Evolutionary conservation across 37 sponge, comb jelly and placozoan genomes (phyloP).

Genomic region (Halichondria panicea): DNA sequence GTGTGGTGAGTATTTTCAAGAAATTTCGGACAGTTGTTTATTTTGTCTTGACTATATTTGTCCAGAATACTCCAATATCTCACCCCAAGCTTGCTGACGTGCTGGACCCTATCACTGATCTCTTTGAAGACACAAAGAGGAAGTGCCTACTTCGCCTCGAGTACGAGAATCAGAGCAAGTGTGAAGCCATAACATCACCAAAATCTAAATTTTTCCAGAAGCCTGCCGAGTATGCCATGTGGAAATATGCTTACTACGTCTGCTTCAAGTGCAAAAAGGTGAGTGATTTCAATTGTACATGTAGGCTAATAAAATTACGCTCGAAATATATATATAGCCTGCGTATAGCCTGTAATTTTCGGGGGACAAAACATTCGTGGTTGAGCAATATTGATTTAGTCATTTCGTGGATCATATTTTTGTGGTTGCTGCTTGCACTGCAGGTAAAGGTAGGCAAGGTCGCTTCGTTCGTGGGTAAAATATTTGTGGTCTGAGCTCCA

Average conservation of each 20-base stretch:
- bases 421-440: too few relatives aligned
- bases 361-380: too few relatives aligned
- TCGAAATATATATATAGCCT: too few relatives aligned
- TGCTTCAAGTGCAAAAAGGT: conserved; percentile 98
- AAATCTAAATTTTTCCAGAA: conserved; percentile 89
- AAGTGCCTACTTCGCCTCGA: conserved; percentile 92
- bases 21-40: background rate
- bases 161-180: conserved; percentile 89
- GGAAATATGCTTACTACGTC: conserved; percentile 95
- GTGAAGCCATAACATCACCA: conserved; percentile 81
- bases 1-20: conserved; percentile 60
- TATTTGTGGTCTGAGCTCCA: too few relatives aligned
- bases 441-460: too few relatives aligned
- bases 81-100: conserved; percentile 77
- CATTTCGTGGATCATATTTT: too few relatives aligned
- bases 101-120: conserved; percentile 64
- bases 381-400: too few relatives aligned
- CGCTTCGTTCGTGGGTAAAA: too few relatives aligned
- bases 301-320: too few relatives aligned
- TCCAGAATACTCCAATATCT: conserved; percentile 74
- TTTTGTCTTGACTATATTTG: background rate
- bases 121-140: conserved; percentile 86
- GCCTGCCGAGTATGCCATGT: conserved; percentile 90
- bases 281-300: too few relatives aligned
- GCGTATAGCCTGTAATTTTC: too few relatives aligned